phyloP scores from a whole-genome alignment of 2,797 vertebrate species.

The Poecilia gillii region DNA sequence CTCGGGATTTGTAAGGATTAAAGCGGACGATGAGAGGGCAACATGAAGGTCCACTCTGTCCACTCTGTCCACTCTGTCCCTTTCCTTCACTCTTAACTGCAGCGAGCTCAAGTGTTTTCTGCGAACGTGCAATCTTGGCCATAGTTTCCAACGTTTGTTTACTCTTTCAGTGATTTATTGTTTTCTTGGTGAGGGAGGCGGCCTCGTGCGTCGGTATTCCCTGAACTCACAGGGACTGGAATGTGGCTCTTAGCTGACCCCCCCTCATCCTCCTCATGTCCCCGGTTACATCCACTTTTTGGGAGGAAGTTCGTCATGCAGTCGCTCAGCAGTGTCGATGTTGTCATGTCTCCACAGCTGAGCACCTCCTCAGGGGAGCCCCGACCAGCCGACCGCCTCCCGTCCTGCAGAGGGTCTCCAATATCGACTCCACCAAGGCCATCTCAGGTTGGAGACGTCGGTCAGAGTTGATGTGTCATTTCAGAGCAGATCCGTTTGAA shows the following conservation, averaged over 20 bases:
- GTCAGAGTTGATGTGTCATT: neutral
- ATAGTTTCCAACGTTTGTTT: slow-evolving; percentile 43
- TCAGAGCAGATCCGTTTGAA: neutral
- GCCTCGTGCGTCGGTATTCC: slow-evolving; percentile 41
- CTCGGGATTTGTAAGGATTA: slow-evolving; percentile 30
- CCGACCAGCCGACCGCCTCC: slow-evolving; percentile 84
- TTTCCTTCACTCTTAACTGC: slow-evolving; percentile 30
- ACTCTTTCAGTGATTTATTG: slow-evolving; percentile 64
- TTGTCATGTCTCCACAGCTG: slow-evolving; percentile 69
- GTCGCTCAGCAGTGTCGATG: slow-evolving; percentile 32
- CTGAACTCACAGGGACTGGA: slow-evolving; percentile 47
- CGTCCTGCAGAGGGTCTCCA: slow-evolving; percentile 87
- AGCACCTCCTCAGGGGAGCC: slow-evolving; percentile 88
- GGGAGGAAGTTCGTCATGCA: slow-evolving; percentile 40
- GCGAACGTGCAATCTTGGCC: slow-evolving; percentile 67
- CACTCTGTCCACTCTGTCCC: neutral
- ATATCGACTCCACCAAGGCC: slow-evolving; percentile 89
- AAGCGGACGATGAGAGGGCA: slow-evolving; percentile 45
- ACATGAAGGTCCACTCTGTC: slow-evolving; percentile 37
- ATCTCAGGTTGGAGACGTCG: slow-evolving; percentile 83
- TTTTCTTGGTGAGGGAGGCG: slow-evolving; percentile 44
- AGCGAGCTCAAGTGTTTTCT: slow-evolving; percentile 56
- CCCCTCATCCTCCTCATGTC: neutral
- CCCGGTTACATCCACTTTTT: slow-evolving; percentile 25
- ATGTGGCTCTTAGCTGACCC: slow-evolving; percentile 52